These are phyloP conservation scores for Melozone crissalis DNA, from an alignment of 2,113 vertebrate species.

Conservation along the genomic window DNA sequence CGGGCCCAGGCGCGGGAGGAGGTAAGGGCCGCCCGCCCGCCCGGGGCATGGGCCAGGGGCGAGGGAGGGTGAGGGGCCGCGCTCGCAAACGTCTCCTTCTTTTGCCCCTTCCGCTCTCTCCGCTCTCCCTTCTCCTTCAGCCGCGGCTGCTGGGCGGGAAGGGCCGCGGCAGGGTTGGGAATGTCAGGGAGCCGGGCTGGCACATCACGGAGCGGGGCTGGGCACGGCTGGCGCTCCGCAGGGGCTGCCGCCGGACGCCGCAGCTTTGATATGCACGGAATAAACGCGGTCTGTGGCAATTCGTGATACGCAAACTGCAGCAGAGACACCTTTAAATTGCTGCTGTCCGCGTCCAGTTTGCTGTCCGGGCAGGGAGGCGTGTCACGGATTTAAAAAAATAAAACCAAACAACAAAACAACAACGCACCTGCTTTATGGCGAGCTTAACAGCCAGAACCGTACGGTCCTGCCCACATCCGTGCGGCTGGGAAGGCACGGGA, in stretches of 20 bases:
- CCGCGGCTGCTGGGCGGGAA: neutral
- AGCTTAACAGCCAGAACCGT: neutral
- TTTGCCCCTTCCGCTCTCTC: no score
- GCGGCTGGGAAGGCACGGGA: neutral
- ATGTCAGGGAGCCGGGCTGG: neutral
- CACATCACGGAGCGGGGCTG: neutral
- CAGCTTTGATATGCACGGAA: accelerated
- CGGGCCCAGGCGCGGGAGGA: neutral
- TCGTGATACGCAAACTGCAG: neutral
- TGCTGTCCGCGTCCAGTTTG: neutral
- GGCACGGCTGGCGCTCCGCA: neutral
- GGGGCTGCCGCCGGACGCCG: neutral
- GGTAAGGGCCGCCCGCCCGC: neutral
- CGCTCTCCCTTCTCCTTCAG: neutral
- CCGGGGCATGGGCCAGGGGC: neutral
- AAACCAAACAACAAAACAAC: neutral
- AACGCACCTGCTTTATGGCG: neutral
- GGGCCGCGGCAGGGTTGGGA: neutral
- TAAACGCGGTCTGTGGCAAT: neutral
- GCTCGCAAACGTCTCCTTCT: neutral
- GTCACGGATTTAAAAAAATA: neutral
- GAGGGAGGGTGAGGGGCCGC: neutral
- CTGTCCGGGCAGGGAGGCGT: neutral
- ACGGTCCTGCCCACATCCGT: neutral
- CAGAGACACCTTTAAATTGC: neutral